These are phyloP conservation scores for Meandrina meandrites DNA, from an alignment of 92 coral and sea anemone species.

Conservation along the genomic window DNA sequence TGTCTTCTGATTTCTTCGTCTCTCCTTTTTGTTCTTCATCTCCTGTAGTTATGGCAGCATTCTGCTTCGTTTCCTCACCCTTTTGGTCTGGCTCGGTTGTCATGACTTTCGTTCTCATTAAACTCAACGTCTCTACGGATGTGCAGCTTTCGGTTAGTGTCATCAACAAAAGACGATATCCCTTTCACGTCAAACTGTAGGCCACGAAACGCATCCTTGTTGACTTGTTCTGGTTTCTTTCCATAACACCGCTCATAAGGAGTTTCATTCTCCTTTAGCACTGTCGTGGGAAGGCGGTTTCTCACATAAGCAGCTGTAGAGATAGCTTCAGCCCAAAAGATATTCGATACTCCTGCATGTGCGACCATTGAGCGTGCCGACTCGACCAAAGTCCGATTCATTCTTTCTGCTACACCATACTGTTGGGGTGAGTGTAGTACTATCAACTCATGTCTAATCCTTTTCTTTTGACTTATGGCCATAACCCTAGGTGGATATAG, in stretches of 20 bases:
- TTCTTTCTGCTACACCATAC: too few relatives aligned
- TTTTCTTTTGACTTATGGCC: too few relatives aligned
- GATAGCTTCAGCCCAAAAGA: too few relatives aligned
- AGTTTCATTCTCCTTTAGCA: constrained; percentile 36
- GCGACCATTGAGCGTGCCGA: constrained; percentile 65
- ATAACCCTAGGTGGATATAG: too few relatives aligned
- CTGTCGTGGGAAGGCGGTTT: constrained; percentile 59
- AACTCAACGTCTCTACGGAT: constrained; percentile 54
- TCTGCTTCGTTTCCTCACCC: constrained; percentile 17
- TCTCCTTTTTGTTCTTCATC: constrained; percentile 22
- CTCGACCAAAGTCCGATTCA: too few relatives aligned
- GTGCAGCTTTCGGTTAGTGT: constrained; percentile 42
- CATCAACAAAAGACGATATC: constrained; percentile 57
- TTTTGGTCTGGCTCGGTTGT: constrained; percentile 18
- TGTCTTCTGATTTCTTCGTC: constrained; percentile 25
- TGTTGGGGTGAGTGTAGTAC: constrained; percentile 38
- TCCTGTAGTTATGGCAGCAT: not conserved
- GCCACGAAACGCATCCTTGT: constrained; percentile 52
- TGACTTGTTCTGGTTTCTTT: constrained; percentile 54
- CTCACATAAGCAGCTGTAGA: too few relatives aligned
- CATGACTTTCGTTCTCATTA: constrained; percentile 34
- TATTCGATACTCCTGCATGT: constrained; percentile 55
- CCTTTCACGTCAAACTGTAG: constrained; percentile 47
- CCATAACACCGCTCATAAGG: constrained; percentile 62
- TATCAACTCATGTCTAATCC: constrained; percentile 53